Percentiles rank a stretch among this genome's conserved stretches.
Conservation (phyloP, 2,113 vertebrate genomes). For the Chrysemys picta region DNA sequence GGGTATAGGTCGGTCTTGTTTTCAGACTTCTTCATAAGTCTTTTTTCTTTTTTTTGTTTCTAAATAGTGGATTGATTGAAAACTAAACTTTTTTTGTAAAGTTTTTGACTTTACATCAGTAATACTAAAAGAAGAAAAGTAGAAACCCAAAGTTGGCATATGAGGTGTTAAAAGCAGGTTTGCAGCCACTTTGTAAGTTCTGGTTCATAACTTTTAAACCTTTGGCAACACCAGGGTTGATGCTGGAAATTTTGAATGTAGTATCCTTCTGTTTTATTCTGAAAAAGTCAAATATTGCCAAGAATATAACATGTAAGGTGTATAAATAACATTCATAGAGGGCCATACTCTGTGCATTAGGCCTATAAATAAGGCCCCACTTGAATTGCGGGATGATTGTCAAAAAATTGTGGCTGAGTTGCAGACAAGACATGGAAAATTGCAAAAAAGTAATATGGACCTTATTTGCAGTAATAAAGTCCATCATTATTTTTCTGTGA, state of each 20-base stretch:
- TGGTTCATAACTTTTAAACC: slow-evolving; percentile 60
- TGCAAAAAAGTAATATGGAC: too few species aligned
- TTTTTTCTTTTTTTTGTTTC: slow-evolving; percentile 75
- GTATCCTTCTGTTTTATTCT: slow-evolving; percentile 58
- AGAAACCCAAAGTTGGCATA: slow-evolving; percentile 80
- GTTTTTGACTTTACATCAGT: slow-evolving; percentile 79
- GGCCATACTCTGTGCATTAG: not conserved
- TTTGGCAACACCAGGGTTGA: slow-evolving; percentile 53
- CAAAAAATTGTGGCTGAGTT: too few species aligned
- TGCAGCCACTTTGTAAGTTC: slow-evolving; percentile 86
- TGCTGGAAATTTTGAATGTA: slow-evolving; percentile 39
- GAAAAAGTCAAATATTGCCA: slow-evolving; percentile 46
- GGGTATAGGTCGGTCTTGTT: slow-evolving; percentile 89
- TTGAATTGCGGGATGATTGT: too few species aligned
- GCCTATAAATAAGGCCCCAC: not conserved
- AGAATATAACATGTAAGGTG: not conserved
- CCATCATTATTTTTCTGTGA: too few species aligned
- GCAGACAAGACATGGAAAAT: too few species aligned
- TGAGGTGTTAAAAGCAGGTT: slow-evolving; percentile 82
- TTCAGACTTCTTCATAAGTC: slow-evolving; percentile 88
- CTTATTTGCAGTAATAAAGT: too few species aligned
- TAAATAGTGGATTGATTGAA: slow-evolving; percentile 85
- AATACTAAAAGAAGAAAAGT: slow-evolving; percentile 78
- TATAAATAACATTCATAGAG: not conserved
- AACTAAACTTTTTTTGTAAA: slow-evolving; percentile 82